Percentiles rank a stretch among this genome's conserved stretches.
phyloP scores from a whole-genome alignment of 2,113 vertebrate species.

The Oostethus manadensis region DNA sequence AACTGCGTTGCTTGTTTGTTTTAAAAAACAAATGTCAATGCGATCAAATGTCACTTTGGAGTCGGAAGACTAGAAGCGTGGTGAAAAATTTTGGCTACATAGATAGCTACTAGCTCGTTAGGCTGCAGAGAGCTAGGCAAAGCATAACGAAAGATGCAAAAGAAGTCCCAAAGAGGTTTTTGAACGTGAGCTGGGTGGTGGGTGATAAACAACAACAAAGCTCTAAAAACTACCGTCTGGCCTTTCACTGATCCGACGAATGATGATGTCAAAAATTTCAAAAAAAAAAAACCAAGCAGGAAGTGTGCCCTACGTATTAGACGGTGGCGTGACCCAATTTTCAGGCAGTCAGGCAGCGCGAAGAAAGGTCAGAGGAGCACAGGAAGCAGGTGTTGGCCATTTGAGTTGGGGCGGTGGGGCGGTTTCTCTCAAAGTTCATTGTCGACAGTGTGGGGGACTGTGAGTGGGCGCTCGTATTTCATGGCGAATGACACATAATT shows the following conservation, averaged over 20 bases:
- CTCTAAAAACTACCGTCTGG: neutral
- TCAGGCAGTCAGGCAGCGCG: constrained; percentile 2
- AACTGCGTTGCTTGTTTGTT: too few relatives aligned
- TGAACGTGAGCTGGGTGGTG: too few relatives aligned
- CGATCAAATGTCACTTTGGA: too few relatives aligned
- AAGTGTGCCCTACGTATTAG: constrained; percentile 25
- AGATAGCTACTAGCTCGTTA: too few relatives aligned
- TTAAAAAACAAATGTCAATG: too few relatives aligned
- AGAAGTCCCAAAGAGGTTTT: too few relatives aligned
- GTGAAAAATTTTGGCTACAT: too few relatives aligned
- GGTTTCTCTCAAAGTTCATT: constrained; percentile 45
- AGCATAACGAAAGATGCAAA: too few relatives aligned
- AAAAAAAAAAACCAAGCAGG: constrained; percentile 23
- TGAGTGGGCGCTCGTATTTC: neutral
- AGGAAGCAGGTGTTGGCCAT: constrained; percentile 51
- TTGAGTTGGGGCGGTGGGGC: neutral
- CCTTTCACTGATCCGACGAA: constrained; percentile 2
- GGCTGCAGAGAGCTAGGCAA: too few relatives aligned
- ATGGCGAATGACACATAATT: neutral
- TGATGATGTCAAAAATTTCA: neutral
- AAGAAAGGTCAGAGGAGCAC: constrained; percentile 28
- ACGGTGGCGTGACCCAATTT: constrained; percentile 41
- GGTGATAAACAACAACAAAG: too few relatives aligned
- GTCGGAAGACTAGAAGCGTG: too few relatives aligned
- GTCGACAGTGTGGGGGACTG: constrained; percentile 2